Base-by-base conservation (phyloP, 2,888 invertebrate genomes). In the Aethes cnicana region DNA sequence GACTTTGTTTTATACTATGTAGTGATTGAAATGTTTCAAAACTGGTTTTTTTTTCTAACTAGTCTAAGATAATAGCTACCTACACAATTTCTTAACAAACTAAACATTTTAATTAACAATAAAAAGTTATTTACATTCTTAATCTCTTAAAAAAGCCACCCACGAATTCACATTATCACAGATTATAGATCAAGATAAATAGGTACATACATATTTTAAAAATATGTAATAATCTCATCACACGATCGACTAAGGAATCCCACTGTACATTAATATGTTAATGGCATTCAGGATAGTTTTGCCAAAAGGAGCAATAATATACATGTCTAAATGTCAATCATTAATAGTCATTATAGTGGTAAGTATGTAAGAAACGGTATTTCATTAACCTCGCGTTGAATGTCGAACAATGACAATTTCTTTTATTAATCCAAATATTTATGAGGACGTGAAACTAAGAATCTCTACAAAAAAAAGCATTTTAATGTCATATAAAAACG, bases 101-200 rank as follows among this genome's bases (percentile, higher is more conserved):
- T n/a, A n/a, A n/a, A n/a, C n/a, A n/a, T n/a, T n/a, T n/a, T n/a
- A n/a, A n/a, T n/a, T n/a, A n/a, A n/a, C n/a, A 12, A n/a, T 12
- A 14, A 30, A 30, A 4, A 7, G 7, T 14, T 32, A 32, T 14
- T 26, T 26, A 26, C 16, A 16, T 18, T 41, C n/a, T 5, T 17
- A 23, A 9, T 1, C 12, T 12, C 8, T 23, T 6, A 8, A 17
- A 20, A 18, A 47, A 36, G 28, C 49, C 43, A 43, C 36, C 43
- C 43, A 30, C 35, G 2, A 14, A 11, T 21, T 26, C 12, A 9
- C 9, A 50, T 43, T 43, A 50, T 17, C 43, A 43, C 36, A 50
- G 49, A 49, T 50, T 11, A 9, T 20, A 35, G 43, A 43, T 50
- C 28, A 50, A 50, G 49, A 50, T 50, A 50, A 36, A 28, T 42